Evolutionary conservation across 2,113 vertebrate genomes (phyloP).

Genomic region (Mohoua ochrocephala): DNA sequence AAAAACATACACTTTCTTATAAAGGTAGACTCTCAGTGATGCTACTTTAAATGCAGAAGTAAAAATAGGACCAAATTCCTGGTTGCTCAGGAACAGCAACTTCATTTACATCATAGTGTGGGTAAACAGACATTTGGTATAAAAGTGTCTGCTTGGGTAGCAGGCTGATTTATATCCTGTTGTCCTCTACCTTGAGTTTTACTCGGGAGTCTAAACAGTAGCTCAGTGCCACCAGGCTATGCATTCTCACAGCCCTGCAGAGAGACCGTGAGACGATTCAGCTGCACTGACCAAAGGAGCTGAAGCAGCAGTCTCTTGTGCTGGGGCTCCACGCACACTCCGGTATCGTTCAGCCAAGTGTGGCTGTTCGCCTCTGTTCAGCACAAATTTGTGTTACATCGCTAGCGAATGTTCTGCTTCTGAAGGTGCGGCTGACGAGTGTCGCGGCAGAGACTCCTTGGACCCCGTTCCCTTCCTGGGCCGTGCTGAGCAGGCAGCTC

Average conservation of each 20-base stretch:
- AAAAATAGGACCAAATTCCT: neutral
- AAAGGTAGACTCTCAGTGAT: neutral
- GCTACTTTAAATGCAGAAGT: neutral
- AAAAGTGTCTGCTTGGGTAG: neutral
- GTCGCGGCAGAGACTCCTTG: neutral
- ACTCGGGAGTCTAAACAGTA: neutral
- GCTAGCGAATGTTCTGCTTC: rapidly evolving
- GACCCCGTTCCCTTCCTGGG: rapidly evolving
- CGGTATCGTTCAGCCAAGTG: rapidly evolving
- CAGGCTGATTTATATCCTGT: neutral
- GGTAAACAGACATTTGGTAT: neutral
- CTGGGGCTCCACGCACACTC: rapidly evolving
- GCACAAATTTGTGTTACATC: neutral
- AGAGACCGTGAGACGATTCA: neutral
- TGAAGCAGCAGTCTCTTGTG: neutral
- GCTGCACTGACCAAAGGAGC: rapidly evolving
- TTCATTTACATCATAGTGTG: neutral
- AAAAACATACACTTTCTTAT: neutral
- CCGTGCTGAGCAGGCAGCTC: neutral
- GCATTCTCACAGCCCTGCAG: neutral
- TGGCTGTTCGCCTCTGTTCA: neutral
- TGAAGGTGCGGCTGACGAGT: neutral
- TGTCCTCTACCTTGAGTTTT: neutral
- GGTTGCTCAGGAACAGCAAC: neutral
- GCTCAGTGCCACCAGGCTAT: neutral